Conservation (phyloP, 2,113 vertebrate genomes). For the Pterocles orientalis region DNA sequence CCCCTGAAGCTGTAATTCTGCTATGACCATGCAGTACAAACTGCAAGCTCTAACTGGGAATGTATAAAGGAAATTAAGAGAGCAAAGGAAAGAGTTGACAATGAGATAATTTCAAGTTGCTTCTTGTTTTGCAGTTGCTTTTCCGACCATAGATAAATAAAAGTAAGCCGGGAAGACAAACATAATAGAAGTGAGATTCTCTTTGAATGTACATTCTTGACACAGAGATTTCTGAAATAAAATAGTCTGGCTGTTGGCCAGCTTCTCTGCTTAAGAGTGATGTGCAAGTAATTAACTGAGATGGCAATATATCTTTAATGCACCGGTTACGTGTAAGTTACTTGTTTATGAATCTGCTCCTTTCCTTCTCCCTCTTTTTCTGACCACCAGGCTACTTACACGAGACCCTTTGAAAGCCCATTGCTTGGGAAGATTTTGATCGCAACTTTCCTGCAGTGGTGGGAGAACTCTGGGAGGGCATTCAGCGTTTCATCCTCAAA, state of each 20-base stretch:
- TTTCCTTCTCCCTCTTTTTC: not conserved
- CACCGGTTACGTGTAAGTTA: not conserved
- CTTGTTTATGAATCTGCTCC: not conserved
- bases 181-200: not conserved
- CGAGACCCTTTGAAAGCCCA: not conserved
- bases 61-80: not conserved
- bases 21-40: not conserved
- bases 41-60: not conserved
- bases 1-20: not conserved
- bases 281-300: constrained; percentile 64
- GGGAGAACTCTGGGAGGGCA: constrained; percentile 1
- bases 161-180: not conserved
- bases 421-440: constrained; percentile 5
- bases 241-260: constrained; percentile 22
- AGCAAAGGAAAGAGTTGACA: not conserved
- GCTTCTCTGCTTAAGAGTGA: constrained; percentile 39
- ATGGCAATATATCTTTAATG: constrained; percentile 49
- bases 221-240: constrained; percentile 31
- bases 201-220: not conserved
- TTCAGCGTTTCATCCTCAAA: constrained; percentile 21
- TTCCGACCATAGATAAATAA: not conserved
- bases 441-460: not conserved
- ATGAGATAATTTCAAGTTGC: not conserved
- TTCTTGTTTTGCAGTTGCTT: not conserved
- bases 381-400: not conserved